phyloP scores from a whole-genome alignment of 2,113 vertebrate genomes.

The Anoura caudifer region DNA sequence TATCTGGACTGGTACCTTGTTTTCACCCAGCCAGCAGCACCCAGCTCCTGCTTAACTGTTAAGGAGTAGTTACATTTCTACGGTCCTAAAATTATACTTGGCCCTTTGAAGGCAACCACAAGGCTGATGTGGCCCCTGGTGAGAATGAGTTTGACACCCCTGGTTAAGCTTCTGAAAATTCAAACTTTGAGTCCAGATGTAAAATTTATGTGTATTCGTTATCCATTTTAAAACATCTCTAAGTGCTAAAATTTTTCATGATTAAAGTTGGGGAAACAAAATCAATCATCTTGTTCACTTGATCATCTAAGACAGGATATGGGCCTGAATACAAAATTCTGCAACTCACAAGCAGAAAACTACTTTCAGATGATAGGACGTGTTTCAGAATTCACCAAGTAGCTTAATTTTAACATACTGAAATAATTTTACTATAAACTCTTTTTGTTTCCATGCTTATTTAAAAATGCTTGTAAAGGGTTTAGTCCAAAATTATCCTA shows the following conservation, averaged over 20 bases:
- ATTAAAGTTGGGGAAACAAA: not conserved
- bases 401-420: not conserved
- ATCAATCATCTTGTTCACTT: not conserved
- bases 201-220: not conserved
- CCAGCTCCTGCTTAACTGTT: no score
- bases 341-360: not conserved
- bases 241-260: not conserved
- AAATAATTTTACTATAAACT: not conserved
- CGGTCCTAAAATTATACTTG: no score
- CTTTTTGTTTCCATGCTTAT: not conserved
- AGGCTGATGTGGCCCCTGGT: no score
- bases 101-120: no score
- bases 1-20: no score
- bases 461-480: not conserved
- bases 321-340: not conserved
- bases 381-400: not conserved
- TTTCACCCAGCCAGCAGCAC: no score
- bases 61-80: no score
- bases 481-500: not conserved
- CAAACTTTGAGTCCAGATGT: slow-evolving; percentile 16
- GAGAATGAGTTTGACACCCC: no score
- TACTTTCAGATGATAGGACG: not conserved
- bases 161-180: not conserved
- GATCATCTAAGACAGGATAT: not conserved
- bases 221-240: not conserved